Percentiles rank a stretch among this genome's conserved stretches.
These are phyloP conservation scores for Phengaris arion DNA, from an alignment of 2,888 invertebrate species.

Conservation along the genomic window DNA sequence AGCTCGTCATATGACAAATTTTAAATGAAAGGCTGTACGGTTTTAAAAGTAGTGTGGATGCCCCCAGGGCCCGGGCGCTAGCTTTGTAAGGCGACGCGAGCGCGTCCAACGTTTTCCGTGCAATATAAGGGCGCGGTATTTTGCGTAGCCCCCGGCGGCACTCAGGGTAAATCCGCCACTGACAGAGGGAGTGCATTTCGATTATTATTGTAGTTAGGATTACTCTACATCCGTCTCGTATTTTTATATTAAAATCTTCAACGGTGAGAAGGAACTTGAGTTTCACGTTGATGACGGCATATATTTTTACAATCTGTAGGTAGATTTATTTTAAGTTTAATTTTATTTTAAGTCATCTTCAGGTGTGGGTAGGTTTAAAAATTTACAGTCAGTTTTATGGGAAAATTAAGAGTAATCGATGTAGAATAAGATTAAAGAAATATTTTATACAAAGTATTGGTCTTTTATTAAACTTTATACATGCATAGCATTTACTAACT, in stretches of 20 bases:
- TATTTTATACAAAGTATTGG: background rate
- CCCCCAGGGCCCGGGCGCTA: background rate
- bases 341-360: too few relatives aligned
- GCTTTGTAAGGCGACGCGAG: background rate
- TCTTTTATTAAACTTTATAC: background rate
- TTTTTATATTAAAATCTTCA: too few relatives aligned
- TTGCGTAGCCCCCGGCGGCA: constrained; percentile 2
- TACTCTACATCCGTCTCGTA: too few relatives aligned
- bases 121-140: background rate
- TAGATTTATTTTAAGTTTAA: too few relatives aligned
- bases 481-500: too few relatives aligned
- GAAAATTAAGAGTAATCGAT: background rate
- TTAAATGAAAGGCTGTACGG: background rate
- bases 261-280: too few relatives aligned
- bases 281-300: too few relatives aligned
- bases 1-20: background rate
- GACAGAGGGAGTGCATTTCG: background rate
- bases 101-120: background rate
- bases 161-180: background rate
- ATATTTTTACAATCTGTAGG: too few relatives aligned
- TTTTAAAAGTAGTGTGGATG: background rate
- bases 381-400: too few relatives aligned
- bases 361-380: too few relatives aligned
- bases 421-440: background rate
- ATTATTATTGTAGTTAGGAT: too few relatives aligned